These are phyloP conservation scores for Nipponia nippon DNA, from an alignment of 2,113 vertebrate genomes.

Conservation along the genomic window DNA sequence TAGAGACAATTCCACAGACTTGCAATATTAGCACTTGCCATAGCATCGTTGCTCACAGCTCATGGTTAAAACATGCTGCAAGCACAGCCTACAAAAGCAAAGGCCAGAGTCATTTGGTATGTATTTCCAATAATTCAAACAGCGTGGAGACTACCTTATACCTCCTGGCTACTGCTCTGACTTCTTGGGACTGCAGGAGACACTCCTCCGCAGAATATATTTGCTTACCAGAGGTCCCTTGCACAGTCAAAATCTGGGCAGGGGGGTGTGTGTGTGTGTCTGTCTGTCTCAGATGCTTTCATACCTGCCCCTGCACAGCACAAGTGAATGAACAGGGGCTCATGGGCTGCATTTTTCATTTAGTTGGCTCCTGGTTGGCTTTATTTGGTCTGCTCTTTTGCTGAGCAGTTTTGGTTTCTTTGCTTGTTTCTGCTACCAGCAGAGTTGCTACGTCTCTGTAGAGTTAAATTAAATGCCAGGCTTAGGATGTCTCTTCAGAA, in stretches of 20 bases:
- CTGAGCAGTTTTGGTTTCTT: background rate
- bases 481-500: background rate
- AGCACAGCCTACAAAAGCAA: background rate
- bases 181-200: background rate
- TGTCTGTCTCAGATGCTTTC: background rate
- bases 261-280: background rate
- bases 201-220: background rate
- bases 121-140: background rate
- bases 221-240: background rate
- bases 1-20: background rate
- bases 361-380: background rate
- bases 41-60: background rate
- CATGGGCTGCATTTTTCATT: background rate
- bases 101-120: background rate
- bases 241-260: background rate
- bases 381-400: background rate
- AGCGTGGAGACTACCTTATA: accelerated
- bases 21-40: background rate
- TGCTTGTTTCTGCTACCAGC: background rate
- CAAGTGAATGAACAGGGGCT: background rate
- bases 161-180: background rate
- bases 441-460: accelerated
- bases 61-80: background rate
- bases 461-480: background rate
- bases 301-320: background rate